phyloP scores from a whole-genome alignment of 2,113 vertebrate genomes.

The Ia io region DNA sequence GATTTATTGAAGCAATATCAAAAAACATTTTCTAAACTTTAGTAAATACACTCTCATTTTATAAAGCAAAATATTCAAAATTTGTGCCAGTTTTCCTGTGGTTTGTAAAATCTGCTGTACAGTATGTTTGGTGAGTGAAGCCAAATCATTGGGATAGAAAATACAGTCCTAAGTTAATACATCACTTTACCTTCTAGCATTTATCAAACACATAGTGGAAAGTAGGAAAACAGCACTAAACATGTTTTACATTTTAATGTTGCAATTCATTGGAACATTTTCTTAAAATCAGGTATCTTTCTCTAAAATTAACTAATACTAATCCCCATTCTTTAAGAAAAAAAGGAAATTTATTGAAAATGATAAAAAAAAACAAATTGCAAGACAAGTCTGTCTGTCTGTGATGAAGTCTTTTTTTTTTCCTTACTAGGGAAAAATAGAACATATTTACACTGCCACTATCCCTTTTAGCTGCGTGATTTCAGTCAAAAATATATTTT shows the following conservation, averaged over 20 bases:
- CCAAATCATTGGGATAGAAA: slow-evolving; percentile 76
- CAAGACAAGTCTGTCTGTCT: not conserved
- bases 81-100: slow-evolving; percentile 81
- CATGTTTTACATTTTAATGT: slow-evolving; percentile 43
- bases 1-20: slow-evolving; percentile 73
- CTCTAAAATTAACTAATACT: slow-evolving; percentile 26
- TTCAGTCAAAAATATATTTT: not conserved
- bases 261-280: not conserved
- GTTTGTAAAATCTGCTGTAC: slow-evolving; percentile 81
- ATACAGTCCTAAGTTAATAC: slow-evolving; percentile 70
- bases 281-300: slow-evolving; percentile 12
- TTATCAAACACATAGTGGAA: slow-evolving; percentile 35
- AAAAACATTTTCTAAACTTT: slow-evolving; percentile 75
- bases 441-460: not conserved
- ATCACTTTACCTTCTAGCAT: slow-evolving; percentile 46
- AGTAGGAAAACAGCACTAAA: not conserved
- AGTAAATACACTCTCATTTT: slow-evolving; percentile 78
- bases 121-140: slow-evolving; percentile 78
- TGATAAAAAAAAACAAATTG: slow-evolving; percentile 15
- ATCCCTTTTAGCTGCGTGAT: not conserved
- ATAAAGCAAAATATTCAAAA: slow-evolving; percentile 80
- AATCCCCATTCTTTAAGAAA: not conserved
- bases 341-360: slow-evolving; percentile 17
- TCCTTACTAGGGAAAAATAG: not conserved
- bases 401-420: not conserved